phyloP scores from a whole-genome alignment of 2,797 vertebrate species.

The Diglossa cyanea region DNA sequence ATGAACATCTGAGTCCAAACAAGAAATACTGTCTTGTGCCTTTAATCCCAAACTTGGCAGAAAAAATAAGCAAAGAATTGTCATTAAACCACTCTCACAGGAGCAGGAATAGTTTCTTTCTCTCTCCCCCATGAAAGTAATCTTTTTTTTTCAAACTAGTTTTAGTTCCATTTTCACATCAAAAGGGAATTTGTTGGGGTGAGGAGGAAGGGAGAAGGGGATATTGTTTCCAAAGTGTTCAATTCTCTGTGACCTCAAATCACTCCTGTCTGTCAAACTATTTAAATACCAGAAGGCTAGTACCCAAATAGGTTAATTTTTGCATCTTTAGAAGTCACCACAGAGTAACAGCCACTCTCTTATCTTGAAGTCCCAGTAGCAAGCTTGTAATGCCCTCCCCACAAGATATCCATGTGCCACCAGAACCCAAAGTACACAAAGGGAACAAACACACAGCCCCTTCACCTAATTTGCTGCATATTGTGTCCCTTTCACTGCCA shows the following conservation, averaged over 20 bases:
- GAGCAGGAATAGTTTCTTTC: not conserved
- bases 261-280: not conserved
- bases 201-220: not conserved
- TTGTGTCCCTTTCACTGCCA: not conserved
- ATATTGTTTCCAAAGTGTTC: not conserved
- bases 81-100: not conserved
- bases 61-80: not conserved
- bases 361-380: not conserved
- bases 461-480: not conserved
- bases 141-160: not conserved
- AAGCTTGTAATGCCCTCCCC: not conserved
- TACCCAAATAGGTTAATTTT: not conserved
- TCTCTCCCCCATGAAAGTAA: fast-evolving
- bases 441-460: not conserved
- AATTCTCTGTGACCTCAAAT: not conserved
- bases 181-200: not conserved
- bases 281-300: not conserved
- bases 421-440: not conserved
- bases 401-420: not conserved
- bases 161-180: not conserved
- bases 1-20: not conserved
- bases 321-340: not conserved
- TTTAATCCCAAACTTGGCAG: not conserved
- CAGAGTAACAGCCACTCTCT: not conserved
- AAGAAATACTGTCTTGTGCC: not conserved